phyloP scores from a whole-genome alignment of 2,113 vertebrate species.

The Pelobates fuscus region DNA sequence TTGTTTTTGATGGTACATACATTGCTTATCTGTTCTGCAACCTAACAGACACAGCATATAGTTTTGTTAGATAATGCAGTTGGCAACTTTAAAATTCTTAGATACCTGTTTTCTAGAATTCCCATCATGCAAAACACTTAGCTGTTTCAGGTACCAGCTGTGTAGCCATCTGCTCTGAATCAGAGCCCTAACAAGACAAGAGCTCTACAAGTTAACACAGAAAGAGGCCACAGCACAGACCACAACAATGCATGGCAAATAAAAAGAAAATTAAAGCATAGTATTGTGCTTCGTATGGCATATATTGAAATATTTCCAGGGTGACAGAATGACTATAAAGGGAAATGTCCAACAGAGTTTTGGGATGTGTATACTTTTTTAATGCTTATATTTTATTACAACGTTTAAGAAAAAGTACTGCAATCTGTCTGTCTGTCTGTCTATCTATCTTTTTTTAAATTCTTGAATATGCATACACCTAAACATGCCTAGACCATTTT shows the following conservation, averaged over 20 bases:
- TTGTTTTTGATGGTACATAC: too few species aligned
- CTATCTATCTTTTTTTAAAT: too few species aligned
- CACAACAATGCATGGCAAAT: background rate
- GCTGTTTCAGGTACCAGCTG: conserved; percentile 17
- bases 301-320: background rate
- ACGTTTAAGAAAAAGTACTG: too few species aligned
- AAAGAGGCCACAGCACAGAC: background rate
- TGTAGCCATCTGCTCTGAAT: conserved; percentile 35
- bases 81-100: background rate
- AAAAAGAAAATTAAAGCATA: background rate
- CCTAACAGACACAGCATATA: background rate
- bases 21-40: background rate
- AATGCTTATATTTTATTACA: too few species aligned
- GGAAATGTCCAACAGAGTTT: too few species aligned
- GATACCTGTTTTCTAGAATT: conserved; percentile 5
- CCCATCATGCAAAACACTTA: conserved; percentile 4
- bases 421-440: too few species aligned
- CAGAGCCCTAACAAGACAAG: conserved; percentile 32
- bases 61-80: background rate
- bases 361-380: too few species aligned
- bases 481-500: background rate
- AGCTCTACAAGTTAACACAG: conserved; percentile 11
- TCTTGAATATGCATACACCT: too few species aligned
- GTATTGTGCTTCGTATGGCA: background rate
- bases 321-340: too few species aligned